phyloP scores from a whole-genome alignment of 2,113 vertebrate genomes.

The Archilochus colubris region DNA sequence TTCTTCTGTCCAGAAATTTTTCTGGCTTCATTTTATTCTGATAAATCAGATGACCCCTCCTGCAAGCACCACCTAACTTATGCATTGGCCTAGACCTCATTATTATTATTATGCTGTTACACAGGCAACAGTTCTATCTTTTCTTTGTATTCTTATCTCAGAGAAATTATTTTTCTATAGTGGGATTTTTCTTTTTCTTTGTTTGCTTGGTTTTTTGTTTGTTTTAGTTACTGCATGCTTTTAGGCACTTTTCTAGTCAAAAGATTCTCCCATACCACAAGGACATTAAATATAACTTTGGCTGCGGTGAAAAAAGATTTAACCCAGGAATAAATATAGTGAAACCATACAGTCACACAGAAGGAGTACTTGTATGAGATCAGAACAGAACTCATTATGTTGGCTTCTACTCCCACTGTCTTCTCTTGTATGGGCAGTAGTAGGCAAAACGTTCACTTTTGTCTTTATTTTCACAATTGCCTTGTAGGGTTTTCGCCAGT shows the following conservation, averaged over 20 bases:
- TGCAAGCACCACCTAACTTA: not conserved
- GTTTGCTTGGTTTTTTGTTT: too few species aligned
- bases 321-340: constrained; percentile 5
- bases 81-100: not conserved
- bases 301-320: not conserved
- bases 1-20: not conserved
- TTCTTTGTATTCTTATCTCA: not conserved
- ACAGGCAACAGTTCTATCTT: not conserved
- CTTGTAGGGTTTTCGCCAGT: not conserved
- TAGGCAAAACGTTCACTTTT: not conserved
- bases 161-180: not conserved
- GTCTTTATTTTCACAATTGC: not conserved
- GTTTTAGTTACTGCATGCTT: not conserved
- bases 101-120: not conserved
- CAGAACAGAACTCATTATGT: not conserved
- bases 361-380: not conserved
- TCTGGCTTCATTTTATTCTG: not conserved
- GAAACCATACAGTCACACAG: not conserved
- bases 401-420: not conserved
- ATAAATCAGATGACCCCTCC: not conserved
- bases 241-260: not conserved
- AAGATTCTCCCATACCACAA: not conserved
- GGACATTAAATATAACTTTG: not conserved
- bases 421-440: not conserved
- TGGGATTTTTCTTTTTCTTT: not conserved